phyloP scores from a whole-genome alignment of 2,113 vertebrate species.

The Cyphomyrus discorhynchus region DNA sequence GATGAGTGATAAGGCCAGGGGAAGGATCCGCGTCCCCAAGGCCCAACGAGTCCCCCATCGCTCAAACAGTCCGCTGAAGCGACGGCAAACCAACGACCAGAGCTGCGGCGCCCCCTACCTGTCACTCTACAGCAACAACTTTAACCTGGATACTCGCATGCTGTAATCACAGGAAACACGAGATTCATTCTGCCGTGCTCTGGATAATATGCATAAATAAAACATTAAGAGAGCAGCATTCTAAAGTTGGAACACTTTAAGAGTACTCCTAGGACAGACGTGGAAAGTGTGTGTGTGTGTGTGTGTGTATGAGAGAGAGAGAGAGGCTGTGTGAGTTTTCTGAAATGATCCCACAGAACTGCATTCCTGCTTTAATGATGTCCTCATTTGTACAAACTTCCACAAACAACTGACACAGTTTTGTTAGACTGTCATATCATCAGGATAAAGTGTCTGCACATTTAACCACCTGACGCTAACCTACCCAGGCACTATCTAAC shows the following conservation, averaged over 20 bases:
- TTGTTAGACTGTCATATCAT: background rate
- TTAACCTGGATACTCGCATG: background rate
- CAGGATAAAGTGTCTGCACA: background rate
- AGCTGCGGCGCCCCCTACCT: background rate
- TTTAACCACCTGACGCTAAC: background rate
- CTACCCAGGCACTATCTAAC: background rate
- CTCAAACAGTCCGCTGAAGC: constrained; percentile 14
- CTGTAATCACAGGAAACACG: background rate
- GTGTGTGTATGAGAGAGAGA: background rate
- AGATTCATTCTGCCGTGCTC: background rate
- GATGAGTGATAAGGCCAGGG: constrained; percentile 33
- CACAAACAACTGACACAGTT: background rate
- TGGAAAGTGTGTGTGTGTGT: background rate
- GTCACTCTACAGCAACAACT: background rate
- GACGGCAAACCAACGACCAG: background rate
- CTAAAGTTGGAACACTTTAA: background rate
- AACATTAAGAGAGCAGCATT: background rate
- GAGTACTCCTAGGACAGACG: background rate
- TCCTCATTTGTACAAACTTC: background rate
- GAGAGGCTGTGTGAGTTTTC: background rate
- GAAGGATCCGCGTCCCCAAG: constrained; percentile 20
- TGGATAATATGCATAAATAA: background rate
- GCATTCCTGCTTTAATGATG: background rate
- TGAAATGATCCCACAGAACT: background rate
- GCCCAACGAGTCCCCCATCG: background rate